Percentiles rank a stretch among this genome's conserved stretches.
These are phyloP conservation scores for Drosophila parthenogenetica DNA, from an alignment of 2,888 invertebrate species.

Conservation along the genomic window DNA sequence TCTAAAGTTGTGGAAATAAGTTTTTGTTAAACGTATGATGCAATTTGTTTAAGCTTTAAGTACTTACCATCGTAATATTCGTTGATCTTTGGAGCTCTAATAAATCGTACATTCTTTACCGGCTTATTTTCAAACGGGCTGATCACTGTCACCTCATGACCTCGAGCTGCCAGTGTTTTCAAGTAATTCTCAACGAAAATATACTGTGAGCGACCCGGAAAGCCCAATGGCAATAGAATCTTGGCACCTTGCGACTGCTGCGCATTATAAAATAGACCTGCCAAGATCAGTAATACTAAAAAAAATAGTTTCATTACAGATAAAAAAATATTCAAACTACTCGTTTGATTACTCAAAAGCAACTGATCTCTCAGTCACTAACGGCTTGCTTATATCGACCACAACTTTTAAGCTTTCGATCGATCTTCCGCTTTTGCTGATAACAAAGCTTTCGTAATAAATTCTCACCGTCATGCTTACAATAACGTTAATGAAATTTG, in stretches of 20 bases:
- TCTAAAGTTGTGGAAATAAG: constrained; percentile 20
- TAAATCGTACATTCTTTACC: constrained; percentile 58
- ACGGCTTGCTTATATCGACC: constrained; percentile 6
- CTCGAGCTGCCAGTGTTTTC: constrained; percentile 70
- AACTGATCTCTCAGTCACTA: constrained; percentile 2
- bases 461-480: constrained; percentile 36
- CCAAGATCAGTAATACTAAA: constrained; percentile 17
- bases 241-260: constrained; percentile 54
- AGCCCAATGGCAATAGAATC: constrained; percentile 64
- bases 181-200: constrained; percentile 67
- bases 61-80: constrained; percentile 35
- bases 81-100: constrained; percentile 41
- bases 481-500: background rate
- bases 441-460: constrained; percentile 14
- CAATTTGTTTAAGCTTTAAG: too few relatives aligned
- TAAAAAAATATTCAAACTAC: background rate
- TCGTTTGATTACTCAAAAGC: background rate
- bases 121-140: constrained; percentile 57
- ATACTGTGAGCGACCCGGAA: constrained; percentile 75
- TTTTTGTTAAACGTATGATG: too few relatives aligned
- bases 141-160: constrained; percentile 84
- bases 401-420: background rate
- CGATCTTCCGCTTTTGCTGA: constrained; percentile 21
- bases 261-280: constrained; percentile 18
- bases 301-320: constrained; percentile 39